Percentiles rank a stretch among this genome's conserved stretches.
Evolutionary conservation across 2,888 invertebrate genomes (phyloP).

Genomic region (Synanthedon myopaeformis): DNA sequence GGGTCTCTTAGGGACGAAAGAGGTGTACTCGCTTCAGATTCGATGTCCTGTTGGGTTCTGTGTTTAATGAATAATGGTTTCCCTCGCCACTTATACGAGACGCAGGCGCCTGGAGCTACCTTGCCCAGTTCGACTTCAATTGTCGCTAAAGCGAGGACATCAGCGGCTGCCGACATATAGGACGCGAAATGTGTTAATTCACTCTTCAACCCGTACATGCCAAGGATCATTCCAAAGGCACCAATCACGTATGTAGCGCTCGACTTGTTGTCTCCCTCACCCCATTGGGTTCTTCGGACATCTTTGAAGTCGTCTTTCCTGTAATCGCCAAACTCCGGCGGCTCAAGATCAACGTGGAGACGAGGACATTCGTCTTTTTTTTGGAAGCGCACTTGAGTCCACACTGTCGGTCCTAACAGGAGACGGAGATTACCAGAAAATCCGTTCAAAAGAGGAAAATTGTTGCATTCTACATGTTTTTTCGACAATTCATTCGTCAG

Average conservation of each 20-base stretch:
- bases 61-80: constrained; percentile 85
- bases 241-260: constrained; percentile 63
- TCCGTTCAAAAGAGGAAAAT: constrained; percentile 4
- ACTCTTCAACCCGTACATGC: constrained; percentile 73
- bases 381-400: constrained; percentile 46
- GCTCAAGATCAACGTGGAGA: constrained; percentile 45
- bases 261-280: constrained; percentile 35
- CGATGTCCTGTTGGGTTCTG: constrained; percentile 76
- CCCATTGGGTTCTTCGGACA: constrained; percentile 38
- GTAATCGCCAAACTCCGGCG: constrained; percentile 45
- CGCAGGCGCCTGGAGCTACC: constrained; percentile 75
- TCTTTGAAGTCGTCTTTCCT: constrained; percentile 43
- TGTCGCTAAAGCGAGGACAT: constrained; percentile 81
- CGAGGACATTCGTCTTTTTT: constrained; percentile 29
- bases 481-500: neutral
- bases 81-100: constrained; percentile 83
- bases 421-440: constrained; percentile 10
- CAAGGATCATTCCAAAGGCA: constrained; percentile 67
- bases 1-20: constrained; percentile 77
- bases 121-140: constrained; percentile 79
- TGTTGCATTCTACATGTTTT: constrained; percentile 5
- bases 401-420: constrained; percentile 15
- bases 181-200: constrained; percentile 66
- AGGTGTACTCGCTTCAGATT: constrained; percentile 69
- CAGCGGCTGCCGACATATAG: constrained; percentile 76